Evolutionary conservation across 1,140 invertebrate species (phyloP).

Genomic region (Pantala flavescens): DNA sequence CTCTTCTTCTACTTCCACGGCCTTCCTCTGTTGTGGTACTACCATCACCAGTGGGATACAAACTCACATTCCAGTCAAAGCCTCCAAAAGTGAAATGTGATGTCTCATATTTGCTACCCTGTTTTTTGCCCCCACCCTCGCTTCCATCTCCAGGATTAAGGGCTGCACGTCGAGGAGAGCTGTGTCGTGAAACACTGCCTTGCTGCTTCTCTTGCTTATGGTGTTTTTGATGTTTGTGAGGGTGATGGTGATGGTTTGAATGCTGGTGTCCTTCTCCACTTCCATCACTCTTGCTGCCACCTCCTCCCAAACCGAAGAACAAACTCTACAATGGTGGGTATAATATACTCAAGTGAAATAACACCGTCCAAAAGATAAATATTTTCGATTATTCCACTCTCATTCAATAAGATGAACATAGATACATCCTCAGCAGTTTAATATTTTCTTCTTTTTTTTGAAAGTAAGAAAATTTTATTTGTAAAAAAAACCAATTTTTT

Average conservation of each 20-base stretch:
- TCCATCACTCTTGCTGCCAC: not conserved
- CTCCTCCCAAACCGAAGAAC: not conserved
- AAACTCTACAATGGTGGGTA: not conserved
- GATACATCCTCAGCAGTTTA: too few species aligned
- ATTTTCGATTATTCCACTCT: too few species aligned
- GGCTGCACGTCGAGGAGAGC: not conserved
- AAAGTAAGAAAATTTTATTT: too few species aligned
- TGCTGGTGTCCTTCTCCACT: not conserved
- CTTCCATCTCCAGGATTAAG: slow-evolving; percentile 14
- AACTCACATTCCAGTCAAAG: slow-evolving; percentile 74
- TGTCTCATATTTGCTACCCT: slow-evolving; percentile 27
- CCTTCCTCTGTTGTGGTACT: slow-evolving; percentile 33
- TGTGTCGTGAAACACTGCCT: not conserved
- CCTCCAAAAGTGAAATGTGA: slow-evolving; percentile 64
- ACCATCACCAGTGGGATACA: slow-evolving; percentile 54
- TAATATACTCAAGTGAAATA: too few species aligned
- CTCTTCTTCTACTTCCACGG: not conserved
- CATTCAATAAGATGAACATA: too few species aligned
- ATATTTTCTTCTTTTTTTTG: too few species aligned
- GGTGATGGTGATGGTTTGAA: not conserved
- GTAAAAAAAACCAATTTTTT: too few species aligned
- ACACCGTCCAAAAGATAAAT: too few species aligned
- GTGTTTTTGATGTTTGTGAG: not conserved
- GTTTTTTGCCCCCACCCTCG: slow-evolving; percentile 14
- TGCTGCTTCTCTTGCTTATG: not conserved